Conservation (phyloP, 2,113 vertebrate genomes). For the Megaptera novaeangliae region DNA sequence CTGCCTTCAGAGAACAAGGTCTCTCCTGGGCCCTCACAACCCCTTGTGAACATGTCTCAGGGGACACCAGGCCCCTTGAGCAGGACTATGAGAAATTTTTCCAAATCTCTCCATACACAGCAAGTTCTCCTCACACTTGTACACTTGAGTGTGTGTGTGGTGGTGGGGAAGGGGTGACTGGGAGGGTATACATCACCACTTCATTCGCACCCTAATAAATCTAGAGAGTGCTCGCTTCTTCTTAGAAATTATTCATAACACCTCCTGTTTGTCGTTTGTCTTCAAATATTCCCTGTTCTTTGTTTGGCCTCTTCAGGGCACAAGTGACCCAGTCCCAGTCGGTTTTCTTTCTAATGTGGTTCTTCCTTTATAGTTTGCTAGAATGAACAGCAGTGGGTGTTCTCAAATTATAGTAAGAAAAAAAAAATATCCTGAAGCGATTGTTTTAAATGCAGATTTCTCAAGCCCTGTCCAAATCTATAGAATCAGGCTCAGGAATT, state of each 20-base stretch:
- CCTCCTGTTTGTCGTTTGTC: background rate
- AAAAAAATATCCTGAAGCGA: background rate
- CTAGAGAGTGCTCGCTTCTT: background rate
- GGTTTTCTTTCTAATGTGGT: background rate
- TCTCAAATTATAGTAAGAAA: background rate
- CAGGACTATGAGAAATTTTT: background rate
- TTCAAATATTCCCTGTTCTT: background rate
- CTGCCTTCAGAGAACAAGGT: background rate
- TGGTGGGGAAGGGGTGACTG: background rate
- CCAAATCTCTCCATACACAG: background rate
- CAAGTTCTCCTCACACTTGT: background rate
- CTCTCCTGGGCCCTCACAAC: background rate
- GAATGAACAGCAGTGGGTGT: background rate
- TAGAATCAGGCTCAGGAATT: background rate
- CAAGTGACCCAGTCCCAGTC: background rate
- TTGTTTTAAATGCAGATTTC: background rate
- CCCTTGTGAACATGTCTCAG: background rate
- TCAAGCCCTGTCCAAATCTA: background rate
- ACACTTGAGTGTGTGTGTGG: background rate
- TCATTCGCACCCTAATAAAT: background rate
- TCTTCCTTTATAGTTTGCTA: background rate
- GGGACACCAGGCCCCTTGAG: background rate
- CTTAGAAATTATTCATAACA: background rate
- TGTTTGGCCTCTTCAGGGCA: background rate
- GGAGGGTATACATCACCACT: background rate